These are phyloP conservation scores for Abramis brama DNA, from an alignment of 2,113 vertebrate genomes.

Conservation along the genomic window DNA sequence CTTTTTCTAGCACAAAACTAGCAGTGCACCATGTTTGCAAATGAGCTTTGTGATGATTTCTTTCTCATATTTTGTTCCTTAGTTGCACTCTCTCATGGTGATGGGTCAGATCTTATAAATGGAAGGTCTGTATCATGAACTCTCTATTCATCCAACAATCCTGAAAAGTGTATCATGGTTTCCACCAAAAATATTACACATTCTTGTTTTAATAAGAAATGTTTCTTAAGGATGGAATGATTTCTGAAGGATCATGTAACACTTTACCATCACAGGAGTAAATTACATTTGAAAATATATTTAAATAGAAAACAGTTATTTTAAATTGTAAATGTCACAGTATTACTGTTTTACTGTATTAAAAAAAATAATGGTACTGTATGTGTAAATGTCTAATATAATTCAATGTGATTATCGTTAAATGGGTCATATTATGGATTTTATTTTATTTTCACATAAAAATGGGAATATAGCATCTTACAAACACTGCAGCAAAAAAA, in stretches of 20 bases:
- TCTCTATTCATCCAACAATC: neutral
- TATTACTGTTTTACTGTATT: too few species aligned
- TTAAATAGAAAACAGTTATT: too few species aligned
- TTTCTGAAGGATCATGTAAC: neutral
- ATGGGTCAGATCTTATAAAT: constrained; percentile 78
- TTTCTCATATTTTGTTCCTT: constrained; percentile 50
- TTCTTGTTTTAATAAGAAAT: neutral
- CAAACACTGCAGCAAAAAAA: too few species aligned
- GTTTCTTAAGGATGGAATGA: neutral
- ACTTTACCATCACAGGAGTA: too few species aligned
- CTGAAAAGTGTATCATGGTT: neutral
- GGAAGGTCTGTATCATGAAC: constrained; percentile 80
- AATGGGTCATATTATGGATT: too few species aligned
- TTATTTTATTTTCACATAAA: too few species aligned
- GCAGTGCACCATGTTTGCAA: constrained; percentile 17
- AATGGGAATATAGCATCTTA: too few species aligned
- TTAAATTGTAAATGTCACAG: too few species aligned
- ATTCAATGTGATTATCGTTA: too few species aligned
- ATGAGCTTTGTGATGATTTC: constrained; percentile 26
- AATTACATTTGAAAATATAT: too few species aligned
- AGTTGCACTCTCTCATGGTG: constrained; percentile 85
- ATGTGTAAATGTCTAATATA: too few species aligned
- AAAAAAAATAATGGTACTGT: too few species aligned
- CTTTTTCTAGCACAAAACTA: neutral
- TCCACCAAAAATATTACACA: neutral